Base-by-base conservation (phyloP, 2,888 invertebrate species). In the Synergus itoensis region DNA sequence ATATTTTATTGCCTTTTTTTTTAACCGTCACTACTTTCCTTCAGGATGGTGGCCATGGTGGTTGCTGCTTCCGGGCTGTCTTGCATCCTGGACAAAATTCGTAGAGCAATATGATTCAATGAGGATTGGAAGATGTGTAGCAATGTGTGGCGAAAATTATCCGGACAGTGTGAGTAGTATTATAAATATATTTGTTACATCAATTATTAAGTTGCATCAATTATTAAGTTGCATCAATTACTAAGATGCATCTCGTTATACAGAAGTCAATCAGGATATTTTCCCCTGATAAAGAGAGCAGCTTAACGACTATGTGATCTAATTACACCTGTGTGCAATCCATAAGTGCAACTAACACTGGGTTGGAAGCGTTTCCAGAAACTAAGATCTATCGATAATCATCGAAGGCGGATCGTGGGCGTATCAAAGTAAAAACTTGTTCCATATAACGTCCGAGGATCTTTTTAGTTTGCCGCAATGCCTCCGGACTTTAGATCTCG, bases 71-170 rank as follows among this genome's bases (percentile, higher is more conserved):
- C 86, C 87, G 69, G 85, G 86, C 80, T 89, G 88, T 69, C 76
- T 86, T 76, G 89, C 88, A 14, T 88, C 87, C n/a, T 89, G 88
- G 89, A 85, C 84, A 28, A 87, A 85, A 69, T 89, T 88, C 80
- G 84, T 88, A 73, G 94, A 94, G 80, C 93, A 92, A 77, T 91
- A 92, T 85, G 93, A 93, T 84, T 88, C 94, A 16, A 89, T 95
- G 80, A 93, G 94, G 77, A 94, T 94, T 78, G 94, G 94, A n/a
- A 93, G 94, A 83, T 95, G 95, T 88, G 94, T 95, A 84, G 93
- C 94, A 28, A 92, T 93, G 84, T 95, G 95, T 88, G 93, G 93
- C 84, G 93, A 93, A 63, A 91, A 87, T 82, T 92, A 92, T 82
- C 92, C 93, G 0, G 84, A 89, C 41, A 82, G 87, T 84, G 89